These are phyloP conservation scores for Adoxophyes honmai DNA, from an alignment of 1,140 invertebrate genomes.

Conservation along the genomic window DNA sequence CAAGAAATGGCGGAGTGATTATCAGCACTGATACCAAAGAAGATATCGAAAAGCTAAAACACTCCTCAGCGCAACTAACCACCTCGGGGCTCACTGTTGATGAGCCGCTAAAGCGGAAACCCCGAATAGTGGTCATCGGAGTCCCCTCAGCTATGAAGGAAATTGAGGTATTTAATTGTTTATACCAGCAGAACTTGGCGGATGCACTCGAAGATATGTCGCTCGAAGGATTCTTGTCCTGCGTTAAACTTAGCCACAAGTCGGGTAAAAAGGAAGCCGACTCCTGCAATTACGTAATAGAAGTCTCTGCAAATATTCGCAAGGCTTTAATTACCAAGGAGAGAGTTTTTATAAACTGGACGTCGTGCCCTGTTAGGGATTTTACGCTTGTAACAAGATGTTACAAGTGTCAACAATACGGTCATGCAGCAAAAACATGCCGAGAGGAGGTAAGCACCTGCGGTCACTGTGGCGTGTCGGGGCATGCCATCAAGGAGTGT, in stretches of 20 bases:
- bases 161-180: background rate
- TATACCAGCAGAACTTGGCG: constrained; percentile 6
- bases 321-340: background rate
- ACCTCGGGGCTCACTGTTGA: background rate
- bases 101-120: background rate
- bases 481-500: background rate
- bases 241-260: background rate
- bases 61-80: no score
- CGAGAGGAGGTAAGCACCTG: background rate
- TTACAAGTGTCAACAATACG: no score
- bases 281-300: constrained; percentile 2
- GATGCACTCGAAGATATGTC: background rate
- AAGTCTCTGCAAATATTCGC: constrained; percentile 5
- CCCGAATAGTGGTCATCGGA: background rate
- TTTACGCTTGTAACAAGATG: no score
- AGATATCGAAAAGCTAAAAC: no score
- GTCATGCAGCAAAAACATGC: no score
- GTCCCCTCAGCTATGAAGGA: background rate
- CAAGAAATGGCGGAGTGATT: no score
- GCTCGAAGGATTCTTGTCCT: background rate
- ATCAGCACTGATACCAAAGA: no score
- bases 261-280: no score
- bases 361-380: constrained; percentile 9
- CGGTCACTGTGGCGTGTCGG: background rate
- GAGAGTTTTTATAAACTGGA: constrained; percentile 13